phyloP scores from a whole-genome alignment of 2,888 invertebrate species.

The Drosophila monieri region DNA sequence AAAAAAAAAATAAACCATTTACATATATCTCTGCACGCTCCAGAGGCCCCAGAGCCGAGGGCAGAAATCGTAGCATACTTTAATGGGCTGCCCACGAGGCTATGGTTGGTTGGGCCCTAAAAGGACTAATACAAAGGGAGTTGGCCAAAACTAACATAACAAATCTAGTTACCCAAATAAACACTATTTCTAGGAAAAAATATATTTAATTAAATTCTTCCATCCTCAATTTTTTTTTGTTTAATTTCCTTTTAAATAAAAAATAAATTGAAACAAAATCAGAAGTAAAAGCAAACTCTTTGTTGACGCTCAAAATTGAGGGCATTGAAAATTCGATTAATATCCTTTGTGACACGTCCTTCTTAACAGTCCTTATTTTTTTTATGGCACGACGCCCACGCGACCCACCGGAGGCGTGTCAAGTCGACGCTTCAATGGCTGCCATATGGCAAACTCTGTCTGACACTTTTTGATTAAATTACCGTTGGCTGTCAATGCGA shows the following conservation, averaged over 20 bases:
- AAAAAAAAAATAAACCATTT: conserved; percentile 10
- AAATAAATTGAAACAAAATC: not conserved
- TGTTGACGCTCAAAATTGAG: not conserved
- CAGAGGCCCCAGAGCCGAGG: not conserved
- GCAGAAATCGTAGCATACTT: conserved; percentile 58
- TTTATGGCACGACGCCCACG: conserved; percentile 22
- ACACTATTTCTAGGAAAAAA: not conserved
- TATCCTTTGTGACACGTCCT: conserved; percentile 5
- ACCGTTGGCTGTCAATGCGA: conserved; percentile 45
- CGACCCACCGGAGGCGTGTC: not conserved
- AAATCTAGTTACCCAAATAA: not conserved
- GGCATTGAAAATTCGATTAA: not conserved
- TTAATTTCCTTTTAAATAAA: not conserved
- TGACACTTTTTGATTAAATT: conserved; percentile 56
- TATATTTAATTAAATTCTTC: not conserved
- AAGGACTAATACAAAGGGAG: not conserved
- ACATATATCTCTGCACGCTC: conserved; percentile 5
- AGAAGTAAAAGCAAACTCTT: not conserved
- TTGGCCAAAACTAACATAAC: not conserved
- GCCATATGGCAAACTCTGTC: conserved; percentile 58
- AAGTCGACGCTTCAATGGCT: conserved; percentile 45
- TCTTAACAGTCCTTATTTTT: conserved; percentile 28
- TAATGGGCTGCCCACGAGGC: conserved; percentile 34
- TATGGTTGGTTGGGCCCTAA: not conserved
- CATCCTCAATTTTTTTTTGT: not conserved